Evolutionary conservation across 2,797 vertebrate genomes (phyloP).

Genomic region (Microtus obscurus): DNA sequence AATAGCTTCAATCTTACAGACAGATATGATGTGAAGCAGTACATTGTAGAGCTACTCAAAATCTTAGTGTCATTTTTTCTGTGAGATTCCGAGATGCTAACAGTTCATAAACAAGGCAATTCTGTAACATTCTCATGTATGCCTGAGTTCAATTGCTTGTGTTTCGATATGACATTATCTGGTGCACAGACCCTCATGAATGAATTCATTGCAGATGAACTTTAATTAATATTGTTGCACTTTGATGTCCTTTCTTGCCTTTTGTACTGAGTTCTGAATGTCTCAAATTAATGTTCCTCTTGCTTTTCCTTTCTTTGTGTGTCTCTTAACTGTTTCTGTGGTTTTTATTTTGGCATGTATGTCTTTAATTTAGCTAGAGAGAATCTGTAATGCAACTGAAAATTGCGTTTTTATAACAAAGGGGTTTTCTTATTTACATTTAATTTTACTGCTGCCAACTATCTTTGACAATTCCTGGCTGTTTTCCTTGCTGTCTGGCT

Average conservation of each 20-base stretch:
- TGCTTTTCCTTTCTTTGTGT: constrained; percentile 35
- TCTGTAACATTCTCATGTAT: constrained; percentile 22
- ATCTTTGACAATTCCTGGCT: constrained; percentile 39
- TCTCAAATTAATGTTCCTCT: not conserved
- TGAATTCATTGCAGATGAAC: not conserved
- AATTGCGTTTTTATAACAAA: constrained; percentile 47
- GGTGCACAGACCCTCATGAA: not conserved
- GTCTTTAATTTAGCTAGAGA: constrained; percentile 51
- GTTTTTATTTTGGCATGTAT: not conserved
- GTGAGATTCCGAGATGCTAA: not conserved
- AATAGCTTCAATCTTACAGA: constrained; percentile 40
- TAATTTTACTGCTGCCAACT: constrained; percentile 34
- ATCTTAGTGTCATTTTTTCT: not conserved
- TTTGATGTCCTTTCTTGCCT: not conserved
- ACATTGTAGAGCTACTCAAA: not conserved
- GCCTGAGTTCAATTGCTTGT: not conserved
- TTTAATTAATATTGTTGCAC: not conserved
- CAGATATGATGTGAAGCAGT: not conserved
- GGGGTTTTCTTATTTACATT: constrained; percentile 51
- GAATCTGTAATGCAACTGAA: constrained; percentile 39
- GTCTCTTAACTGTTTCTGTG: not conserved
- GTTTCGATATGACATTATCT: not conserved
- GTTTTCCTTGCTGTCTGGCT: constrained; percentile 55
- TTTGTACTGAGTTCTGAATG: constrained; percentile 38
- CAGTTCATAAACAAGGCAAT: not conserved